Conservation (phyloP, 1,140 invertebrate genomes). For the Cyclargus thomasi region DNA sequence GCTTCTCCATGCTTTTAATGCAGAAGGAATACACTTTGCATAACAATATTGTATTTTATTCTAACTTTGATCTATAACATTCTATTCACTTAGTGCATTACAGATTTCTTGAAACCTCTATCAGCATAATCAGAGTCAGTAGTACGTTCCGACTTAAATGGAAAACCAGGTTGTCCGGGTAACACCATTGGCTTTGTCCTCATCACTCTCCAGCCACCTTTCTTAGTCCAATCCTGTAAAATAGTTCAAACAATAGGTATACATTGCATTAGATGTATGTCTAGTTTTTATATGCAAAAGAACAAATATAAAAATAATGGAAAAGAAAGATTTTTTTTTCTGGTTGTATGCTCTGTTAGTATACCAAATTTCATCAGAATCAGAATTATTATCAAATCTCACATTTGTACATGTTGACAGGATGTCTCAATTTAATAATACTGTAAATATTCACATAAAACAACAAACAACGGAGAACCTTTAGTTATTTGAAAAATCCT, state of each 20-base stretch:
- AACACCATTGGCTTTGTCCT: constrained; percentile 70
- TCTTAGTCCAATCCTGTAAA: constrained; percentile 82
- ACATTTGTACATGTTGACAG: too few species aligned
- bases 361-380: too few species aligned
- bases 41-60: constrained; percentile 31
- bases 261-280: not conserved
- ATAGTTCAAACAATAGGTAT: not conserved
- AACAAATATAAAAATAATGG: too few species aligned
- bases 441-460: too few species aligned
- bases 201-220: constrained; percentile 80
- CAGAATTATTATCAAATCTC: too few species aligned
- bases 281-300: too few species aligned
- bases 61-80: constrained; percentile 16
- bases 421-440: too few species aligned
- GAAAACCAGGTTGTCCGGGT: constrained; percentile 81
- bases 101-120: constrained; percentile 80
- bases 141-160: constrained; percentile 74
- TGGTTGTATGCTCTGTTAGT: too few species aligned
- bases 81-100: constrained; percentile 23
- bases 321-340: too few species aligned
- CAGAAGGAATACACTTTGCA: constrained; percentile 91
- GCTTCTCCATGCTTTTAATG: constrained; percentile 91
- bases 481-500: not conserved
- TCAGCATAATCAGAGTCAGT: constrained; percentile 79
- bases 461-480: too few species aligned